Conservation (phyloP, 2,113 vertebrate genomes). For the Henicopernis longicauda region DNA sequence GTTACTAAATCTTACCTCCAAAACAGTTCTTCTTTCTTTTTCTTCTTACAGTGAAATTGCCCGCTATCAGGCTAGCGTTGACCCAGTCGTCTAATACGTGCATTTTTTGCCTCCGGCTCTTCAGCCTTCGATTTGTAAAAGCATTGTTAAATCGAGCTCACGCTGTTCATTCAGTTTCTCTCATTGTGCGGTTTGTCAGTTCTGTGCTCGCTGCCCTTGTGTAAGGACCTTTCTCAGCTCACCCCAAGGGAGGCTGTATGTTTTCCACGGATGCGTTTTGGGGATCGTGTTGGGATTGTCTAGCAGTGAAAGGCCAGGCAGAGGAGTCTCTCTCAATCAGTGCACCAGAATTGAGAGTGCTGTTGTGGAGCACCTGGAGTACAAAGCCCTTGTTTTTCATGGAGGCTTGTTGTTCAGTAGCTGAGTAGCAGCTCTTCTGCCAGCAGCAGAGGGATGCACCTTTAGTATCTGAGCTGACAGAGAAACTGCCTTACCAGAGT, state of each 20-base stretch:
- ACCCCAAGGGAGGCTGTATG: background rate
- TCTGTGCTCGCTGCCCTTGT: background rate
- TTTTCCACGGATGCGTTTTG: background rate
- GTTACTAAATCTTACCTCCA: background rate
- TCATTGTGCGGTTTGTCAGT: background rate
- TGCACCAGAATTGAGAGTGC: background rate
- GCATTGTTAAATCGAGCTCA: background rate
- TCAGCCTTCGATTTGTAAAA: constrained; percentile 27
- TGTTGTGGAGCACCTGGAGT: background rate
- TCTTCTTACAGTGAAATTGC: background rate
- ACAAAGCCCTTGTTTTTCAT: background rate
- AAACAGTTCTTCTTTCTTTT: background rate
- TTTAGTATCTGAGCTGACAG: background rate
- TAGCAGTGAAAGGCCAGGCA: background rate
- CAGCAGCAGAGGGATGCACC: background rate
- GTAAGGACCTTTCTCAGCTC: background rate
- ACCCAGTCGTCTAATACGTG: background rate
- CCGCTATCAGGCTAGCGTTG: background rate
- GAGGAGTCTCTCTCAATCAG: background rate
- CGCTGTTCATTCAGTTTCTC: background rate
- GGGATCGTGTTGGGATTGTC: background rate
- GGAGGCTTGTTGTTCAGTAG: background rate
- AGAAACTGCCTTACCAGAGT: background rate
- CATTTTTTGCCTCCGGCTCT: background rate
- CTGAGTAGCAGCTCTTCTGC: background rate